These are phyloP conservation scores for Poicephalus gulielmi DNA, from an alignment of 2,113 vertebrate species.

Conservation along the genomic window DNA sequence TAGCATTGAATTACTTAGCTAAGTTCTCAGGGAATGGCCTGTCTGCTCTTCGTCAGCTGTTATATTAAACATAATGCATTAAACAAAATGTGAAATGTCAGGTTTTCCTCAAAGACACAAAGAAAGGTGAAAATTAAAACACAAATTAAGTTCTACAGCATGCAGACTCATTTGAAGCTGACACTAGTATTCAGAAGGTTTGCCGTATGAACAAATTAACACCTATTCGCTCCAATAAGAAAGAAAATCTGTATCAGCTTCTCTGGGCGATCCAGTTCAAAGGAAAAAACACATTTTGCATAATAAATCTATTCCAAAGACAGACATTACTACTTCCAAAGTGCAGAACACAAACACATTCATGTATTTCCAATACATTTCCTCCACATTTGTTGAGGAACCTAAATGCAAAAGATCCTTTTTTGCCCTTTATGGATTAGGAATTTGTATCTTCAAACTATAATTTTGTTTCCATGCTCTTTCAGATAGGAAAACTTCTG, in stretches of 20 bases:
- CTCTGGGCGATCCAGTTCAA: not conserved
- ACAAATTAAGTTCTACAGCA: not conserved
- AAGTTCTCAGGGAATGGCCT: not conserved
- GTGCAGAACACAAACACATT: not conserved
- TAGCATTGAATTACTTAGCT: not conserved
- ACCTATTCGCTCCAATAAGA: not conserved
- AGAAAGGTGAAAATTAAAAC: not conserved
- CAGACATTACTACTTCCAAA: not conserved
- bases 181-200: not conserved
- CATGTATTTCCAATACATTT: not conserved
- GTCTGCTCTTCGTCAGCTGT: not conserved
- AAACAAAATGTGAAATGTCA: not conserved
- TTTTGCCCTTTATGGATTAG: not conserved
- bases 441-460: not conserved
- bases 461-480: slow-evolving; percentile 15
- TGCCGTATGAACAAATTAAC: not conserved
- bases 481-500: slow-evolving; percentile 16
- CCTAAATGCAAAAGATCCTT: not conserved
- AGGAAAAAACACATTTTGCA: not conserved
- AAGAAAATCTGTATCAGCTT: not conserved
- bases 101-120: not conserved
- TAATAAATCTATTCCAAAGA: not conserved
- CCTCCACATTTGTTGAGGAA: not conserved
- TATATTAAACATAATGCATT: not conserved
- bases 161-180: not conserved